Conservation (phyloP, 2,113 vertebrate species). For the Thermophis baileyi region DNA sequence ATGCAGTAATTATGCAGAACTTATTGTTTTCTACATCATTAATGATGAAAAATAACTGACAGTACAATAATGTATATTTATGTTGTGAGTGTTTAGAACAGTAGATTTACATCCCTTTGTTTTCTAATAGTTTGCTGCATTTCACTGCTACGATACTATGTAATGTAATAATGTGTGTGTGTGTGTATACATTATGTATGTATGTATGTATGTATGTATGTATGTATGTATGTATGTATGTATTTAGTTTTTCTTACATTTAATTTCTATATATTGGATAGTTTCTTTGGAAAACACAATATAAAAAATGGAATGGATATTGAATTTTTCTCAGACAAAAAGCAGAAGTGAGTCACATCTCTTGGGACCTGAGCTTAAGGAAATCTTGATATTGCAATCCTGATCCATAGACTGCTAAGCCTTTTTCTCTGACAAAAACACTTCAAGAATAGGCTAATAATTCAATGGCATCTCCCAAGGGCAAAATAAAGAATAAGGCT, state of each 20-base stretch:
- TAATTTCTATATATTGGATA: slow-evolving; percentile 34
- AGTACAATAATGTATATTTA: slow-evolving; percentile 46
- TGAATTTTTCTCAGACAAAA: neutral
- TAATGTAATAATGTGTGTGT: neutral
- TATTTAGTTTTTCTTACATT: neutral
- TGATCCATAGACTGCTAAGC: neutral
- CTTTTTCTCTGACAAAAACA: neutral
- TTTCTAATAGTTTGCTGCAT: neutral
- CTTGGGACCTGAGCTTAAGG: neutral
- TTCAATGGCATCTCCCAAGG: slow-evolving; percentile 9
- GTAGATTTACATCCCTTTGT: slow-evolving; percentile 19
- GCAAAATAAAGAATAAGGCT: slow-evolving; percentile 8
- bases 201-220: neutral
- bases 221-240: neutral
- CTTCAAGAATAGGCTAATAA: neutral
- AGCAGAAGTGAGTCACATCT: neutral
- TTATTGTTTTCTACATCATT: slow-evolving; percentile 59
- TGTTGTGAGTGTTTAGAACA: slow-evolving; percentile 54
- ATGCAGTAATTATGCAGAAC: slow-evolving; percentile 65
- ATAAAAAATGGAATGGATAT: neutral
- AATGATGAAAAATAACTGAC: slow-evolving; percentile 61
- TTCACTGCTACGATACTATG: neutral
- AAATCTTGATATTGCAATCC: slow-evolving; percentile 4
- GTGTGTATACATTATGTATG: neutral
- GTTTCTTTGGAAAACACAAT: neutral